Base-by-base conservation (phyloP, 2,113 vertebrate genomes). In the Proterorhinus semilunaris region DNA sequence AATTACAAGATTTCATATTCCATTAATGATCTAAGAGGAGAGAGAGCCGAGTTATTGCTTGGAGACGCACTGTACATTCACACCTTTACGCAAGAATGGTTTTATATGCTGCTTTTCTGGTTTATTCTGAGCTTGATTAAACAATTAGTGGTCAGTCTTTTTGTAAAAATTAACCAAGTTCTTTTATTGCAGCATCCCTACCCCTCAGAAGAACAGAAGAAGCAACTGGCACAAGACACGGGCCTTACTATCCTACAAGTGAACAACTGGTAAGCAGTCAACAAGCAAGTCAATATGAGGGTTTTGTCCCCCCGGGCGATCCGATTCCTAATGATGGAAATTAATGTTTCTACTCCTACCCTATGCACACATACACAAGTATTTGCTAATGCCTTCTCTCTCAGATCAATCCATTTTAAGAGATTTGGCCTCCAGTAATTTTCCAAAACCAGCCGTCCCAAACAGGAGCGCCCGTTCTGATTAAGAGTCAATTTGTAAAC, bases 141-240 rank as follows among this genome's bases (percentile, higher is more conserved):
- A 79, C 81, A 79, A 76, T 81, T 69, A 69, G 57, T 51, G 65
- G 51, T 58, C 55, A 49, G 67, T 46, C 46, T 78, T 83, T 63
- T 72, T 70, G 64, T 77, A 42, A 43, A 36, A 43, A 78, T 15
- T 13, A 4, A 12, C 59, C 53, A 1, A 21, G 16, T 63, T 45
- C 57, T 62, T 65, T 67, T 81, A 86, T 91, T 43, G 27, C 87
- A 99, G 98, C 98, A 99, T 88, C 98, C 98, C 59, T 99, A 99
- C 92, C 98, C 98, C 69, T 99, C 98, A 90, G 98, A 99, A 94
- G 98, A 99, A 92, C 98, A 99, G 95, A 99, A 99, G 94, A 99
- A 99, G 86, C 98, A 99, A 91, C 93, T 99, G 94, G 98, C 98
- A 86, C 98, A 99, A 93, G 98, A 99, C 92, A 99, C 97, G 6